Evolutionary conservation across 2,113 vertebrate genomes (phyloP).

Genomic region (Catharus fuscescens): DNA sequence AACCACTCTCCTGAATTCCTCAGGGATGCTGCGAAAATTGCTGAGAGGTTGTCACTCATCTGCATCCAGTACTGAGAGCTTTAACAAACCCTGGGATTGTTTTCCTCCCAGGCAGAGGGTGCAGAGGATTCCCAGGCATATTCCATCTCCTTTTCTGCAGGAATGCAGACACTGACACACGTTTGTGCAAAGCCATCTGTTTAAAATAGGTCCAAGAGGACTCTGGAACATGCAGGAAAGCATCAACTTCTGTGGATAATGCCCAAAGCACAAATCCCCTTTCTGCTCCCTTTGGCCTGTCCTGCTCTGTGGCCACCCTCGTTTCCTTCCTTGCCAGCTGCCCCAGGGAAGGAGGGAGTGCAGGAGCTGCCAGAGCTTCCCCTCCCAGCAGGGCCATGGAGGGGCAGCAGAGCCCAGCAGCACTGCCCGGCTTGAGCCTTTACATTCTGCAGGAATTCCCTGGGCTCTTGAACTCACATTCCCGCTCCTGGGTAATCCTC

Average conservation of each 20-base stretch:
- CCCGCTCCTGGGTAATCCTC: not conserved
- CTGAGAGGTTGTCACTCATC: conserved; percentile 7
- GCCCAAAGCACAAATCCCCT: not conserved
- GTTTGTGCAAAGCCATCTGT: not conserved
- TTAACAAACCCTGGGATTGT: not conserved
- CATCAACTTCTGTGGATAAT: not conserved
- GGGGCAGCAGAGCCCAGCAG: not conserved
- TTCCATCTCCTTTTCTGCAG: not conserved
- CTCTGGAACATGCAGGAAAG: not conserved
- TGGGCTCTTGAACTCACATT: not conserved
- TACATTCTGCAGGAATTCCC: not conserved
- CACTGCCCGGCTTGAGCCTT: accelerated
- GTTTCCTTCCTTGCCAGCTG: not conserved
- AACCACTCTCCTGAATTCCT: not conserved
- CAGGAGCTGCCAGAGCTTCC: not conserved
- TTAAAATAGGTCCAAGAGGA: not conserved
- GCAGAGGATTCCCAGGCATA: not conserved
- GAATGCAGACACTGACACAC: not conserved
- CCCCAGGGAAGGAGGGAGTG: not conserved
- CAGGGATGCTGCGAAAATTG: not conserved
- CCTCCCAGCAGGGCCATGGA: accelerated
- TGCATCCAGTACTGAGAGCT: not conserved
- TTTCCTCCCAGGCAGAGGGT: not conserved
- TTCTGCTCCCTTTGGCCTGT: not conserved
- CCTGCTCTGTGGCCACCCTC: accelerated